Evolutionary conservation across 2,113 vertebrate genomes (phyloP), one percentile per base, ranked within the genome.

Genomic region (Tor tambroides): DNA sequence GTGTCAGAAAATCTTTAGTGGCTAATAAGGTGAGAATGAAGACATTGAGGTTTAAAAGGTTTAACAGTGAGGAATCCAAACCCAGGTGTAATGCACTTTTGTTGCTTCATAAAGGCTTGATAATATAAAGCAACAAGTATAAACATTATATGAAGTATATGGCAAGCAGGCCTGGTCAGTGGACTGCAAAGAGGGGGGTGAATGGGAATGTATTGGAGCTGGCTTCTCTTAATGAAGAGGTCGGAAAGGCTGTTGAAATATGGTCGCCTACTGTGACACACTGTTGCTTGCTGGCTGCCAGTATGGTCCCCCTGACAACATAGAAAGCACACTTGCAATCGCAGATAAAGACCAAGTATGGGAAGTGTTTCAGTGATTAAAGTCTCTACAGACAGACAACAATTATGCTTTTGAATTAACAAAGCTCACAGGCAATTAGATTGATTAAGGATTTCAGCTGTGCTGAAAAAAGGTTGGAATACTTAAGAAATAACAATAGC

Each of bases 211-310:
- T 65, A 72, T 51, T 67, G 38, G 43, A 78, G 78, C 30, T 59
- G 83, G 26, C 54, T 2, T n/a, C n/a, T n/a, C 69, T 43, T 88
- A 56, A 69, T 15, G 26, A 30, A 6, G 43, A 77, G 43, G 72
- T 87, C 86, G 85, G 85, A 91, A 86, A 85, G 88, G 76, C 89
- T 89, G 83, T 59, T 87, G 83, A 91, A 89, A 89, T 89, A 89
- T 51, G 74, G 77, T 65, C 5, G 49, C 77, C 81, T 87, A 83
- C 86, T 82, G 85, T 54, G 87, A 56, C 49, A 77, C 65, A 28
- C 49, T 76, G 63, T 35, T 76, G 30, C 38, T 69, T 76, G 35
- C 56, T 87, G 81, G 54, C 86, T 85, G 67, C 89, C 77, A 63
- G 19, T 51, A 74, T 41, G 65, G 72, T 87, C 65, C 74, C 82